Conservation (phyloP, 2,888 invertebrate genomes). For the Temnothorax ravouxi region DNA sequence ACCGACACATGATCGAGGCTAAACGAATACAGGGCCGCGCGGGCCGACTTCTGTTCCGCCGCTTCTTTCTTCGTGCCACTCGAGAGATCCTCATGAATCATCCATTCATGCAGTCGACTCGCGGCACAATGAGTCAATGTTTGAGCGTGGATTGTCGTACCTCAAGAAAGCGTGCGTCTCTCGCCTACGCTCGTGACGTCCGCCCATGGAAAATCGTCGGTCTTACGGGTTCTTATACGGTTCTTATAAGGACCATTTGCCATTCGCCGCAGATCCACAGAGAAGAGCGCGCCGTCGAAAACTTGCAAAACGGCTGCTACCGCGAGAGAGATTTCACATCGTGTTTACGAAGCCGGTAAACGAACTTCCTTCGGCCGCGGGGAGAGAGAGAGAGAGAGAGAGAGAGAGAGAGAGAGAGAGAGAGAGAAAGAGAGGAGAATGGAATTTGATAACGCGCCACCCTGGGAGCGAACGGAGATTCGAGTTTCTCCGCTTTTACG, state of each 20-base stretch:
- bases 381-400: too few species aligned
- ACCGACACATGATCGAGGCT: constrained; percentile 24
- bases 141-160: constrained; percentile 76
- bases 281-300: constrained; percentile 53
- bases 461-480: constrained; percentile 23
- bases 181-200: constrained; percentile 65
- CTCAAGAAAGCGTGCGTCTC: constrained; percentile 67
- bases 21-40: constrained; percentile 55
- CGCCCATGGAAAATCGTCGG: constrained; percentile 76
- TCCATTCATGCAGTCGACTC: constrained; percentile 71
- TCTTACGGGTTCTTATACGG: constrained; percentile 30
- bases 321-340: constrained; percentile 4
- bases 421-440: background rate
- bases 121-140: constrained; percentile 79
- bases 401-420: too few species aligned
- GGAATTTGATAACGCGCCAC: constrained; percentile 35
- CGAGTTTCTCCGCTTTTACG: constrained; percentile 23
- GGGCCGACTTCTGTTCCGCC: constrained; percentile 54
- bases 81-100: constrained; percentile 77
- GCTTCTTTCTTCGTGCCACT: constrained; percentile 58
- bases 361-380: constrained; percentile 30
- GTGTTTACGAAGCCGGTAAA: constrained; percentile 46
- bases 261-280: constrained; percentile 64
- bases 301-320: constrained; percentile 57
- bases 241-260: constrained; percentile 59